Percentiles rank a stretch among this genome's conserved stretches.
Evolutionary conservation across 2,888 invertebrate genomes (phyloP).

Genomic region (Ecliptopera silaceata): DNA sequence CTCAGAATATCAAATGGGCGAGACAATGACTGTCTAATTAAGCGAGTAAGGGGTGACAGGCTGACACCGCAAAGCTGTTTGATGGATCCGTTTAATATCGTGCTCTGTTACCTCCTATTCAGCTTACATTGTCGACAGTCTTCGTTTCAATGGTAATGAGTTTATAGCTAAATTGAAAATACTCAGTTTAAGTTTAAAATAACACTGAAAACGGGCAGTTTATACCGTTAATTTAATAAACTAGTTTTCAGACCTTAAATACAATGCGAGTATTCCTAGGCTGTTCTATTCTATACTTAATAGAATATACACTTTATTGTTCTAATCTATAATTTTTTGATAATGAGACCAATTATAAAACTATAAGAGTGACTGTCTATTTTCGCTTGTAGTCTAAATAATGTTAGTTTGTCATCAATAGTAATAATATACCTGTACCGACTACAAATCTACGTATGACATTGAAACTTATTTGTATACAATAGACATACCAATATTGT

Average conservation of each 20-base stretch:
- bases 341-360: too few relatives aligned
- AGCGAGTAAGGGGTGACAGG: constrained; percentile 75
- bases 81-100: constrained; percentile 80
- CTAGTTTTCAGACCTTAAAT: not conserved
- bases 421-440: too few relatives aligned
- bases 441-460: not conserved
- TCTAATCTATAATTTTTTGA: too few relatives aligned
- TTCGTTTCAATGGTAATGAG: constrained; percentile 52
- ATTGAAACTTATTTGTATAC: not conserved
- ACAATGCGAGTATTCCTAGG: not conserved
- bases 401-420: too few relatives aligned
- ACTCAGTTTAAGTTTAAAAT: not conserved
- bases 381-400: too few relatives aligned
- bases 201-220: not conserved
- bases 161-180: constrained; percentile 28
- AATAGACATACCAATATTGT: constrained; percentile 3
- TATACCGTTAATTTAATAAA: not conserved
- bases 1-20: constrained; percentile 5
- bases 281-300: not conserved
- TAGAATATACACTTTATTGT: too few relatives aligned
- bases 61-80: constrained; percentile 78
- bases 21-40: constrained; percentile 79
- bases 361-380: too few relatives aligned
- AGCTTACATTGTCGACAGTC: constrained; percentile 48
- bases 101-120: constrained; percentile 50